phyloP scores from a whole-genome alignment of 2,888 invertebrate species.

The Loripinus fragilis region DNA sequence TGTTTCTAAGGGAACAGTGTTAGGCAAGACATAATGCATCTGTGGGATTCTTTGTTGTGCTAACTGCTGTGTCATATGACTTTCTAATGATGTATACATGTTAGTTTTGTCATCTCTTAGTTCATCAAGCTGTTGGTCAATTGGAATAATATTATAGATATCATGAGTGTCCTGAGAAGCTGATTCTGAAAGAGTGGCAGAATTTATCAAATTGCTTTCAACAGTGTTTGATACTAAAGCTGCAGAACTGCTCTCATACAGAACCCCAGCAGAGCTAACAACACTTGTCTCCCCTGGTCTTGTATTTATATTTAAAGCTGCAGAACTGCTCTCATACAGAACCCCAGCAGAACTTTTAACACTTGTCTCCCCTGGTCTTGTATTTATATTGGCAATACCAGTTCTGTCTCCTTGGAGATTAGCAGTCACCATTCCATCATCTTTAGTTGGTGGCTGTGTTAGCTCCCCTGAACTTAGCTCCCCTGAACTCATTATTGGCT shows the following conservation, averaged over 20 bases:
- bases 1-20: not conserved
- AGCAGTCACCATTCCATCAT: no score
- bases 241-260: not conserved
- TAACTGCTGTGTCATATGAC: not conserved
- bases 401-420: no score
- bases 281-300: not conserved
- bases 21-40: not conserved
- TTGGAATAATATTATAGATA: not conserved
- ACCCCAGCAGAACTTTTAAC: not conserved
- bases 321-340: not conserved
- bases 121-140: not conserved
- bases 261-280: not conserved
- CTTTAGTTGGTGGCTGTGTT: not conserved
- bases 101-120: not conserved
- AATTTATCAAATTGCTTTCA: not conserved
- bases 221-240: not conserved
- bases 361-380: not conserved
- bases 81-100: not conserved
- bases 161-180: not conserved
- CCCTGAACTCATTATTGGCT: not conserved
- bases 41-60: not conserved
- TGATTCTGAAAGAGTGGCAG: not conserved
- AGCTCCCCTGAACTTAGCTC: not conserved
- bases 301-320: no score
- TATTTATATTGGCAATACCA: no score